Base-by-base conservation (phyloP, 2,113 vertebrate genomes). In the Melozone crissalis region DNA sequence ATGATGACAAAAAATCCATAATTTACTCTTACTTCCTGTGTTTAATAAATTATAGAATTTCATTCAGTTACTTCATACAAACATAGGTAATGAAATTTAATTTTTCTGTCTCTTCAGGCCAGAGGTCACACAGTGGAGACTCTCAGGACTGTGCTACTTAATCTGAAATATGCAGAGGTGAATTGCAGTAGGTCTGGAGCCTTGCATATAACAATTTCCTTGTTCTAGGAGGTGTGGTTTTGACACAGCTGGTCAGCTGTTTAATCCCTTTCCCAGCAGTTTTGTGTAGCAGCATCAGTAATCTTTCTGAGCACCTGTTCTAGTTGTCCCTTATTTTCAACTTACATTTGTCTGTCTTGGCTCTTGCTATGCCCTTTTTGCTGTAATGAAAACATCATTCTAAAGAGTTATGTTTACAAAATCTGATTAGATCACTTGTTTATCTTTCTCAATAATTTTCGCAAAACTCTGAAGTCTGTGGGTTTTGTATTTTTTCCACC, bases 401-500 rank as follows among this genome's bases (percentile, higher is more conserved):
- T 43, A 58, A 91, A 69, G 11, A 67, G 20, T 35, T 47, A 81
- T 12, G 2, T 83, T 69, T 51, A 55, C 5, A 69, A 86, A 65
- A 35, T 17, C 19, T 30, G 55, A 41, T 51, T 69, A 69, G 3
- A 5, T 89, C 8, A 30, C 19, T 65, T 49, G 6, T 39, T n/a
- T 46, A 46, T 24, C 12, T 55, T 19, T 23, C 67, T 51, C 31
- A 78, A 74, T 21, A 65, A 51, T n/a, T 24, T 54, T 28, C 31
- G 41, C 31, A 31, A 76, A 87, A 5, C 1, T 10, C 10, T 84
- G 11, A 8, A 71, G 15, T 17, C 3, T 46, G 30, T 2, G 20
- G 2, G 0, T 5, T 46, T 71, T 76, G 2, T 21, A 43, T 18
- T 15, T 10, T 21, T 10, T 2, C 7, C 3, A 33, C 9, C 9